phyloP scores from a whole-genome alignment of 2,888 invertebrate genomes.

The Zaprionus bogoriensis region DNA sequence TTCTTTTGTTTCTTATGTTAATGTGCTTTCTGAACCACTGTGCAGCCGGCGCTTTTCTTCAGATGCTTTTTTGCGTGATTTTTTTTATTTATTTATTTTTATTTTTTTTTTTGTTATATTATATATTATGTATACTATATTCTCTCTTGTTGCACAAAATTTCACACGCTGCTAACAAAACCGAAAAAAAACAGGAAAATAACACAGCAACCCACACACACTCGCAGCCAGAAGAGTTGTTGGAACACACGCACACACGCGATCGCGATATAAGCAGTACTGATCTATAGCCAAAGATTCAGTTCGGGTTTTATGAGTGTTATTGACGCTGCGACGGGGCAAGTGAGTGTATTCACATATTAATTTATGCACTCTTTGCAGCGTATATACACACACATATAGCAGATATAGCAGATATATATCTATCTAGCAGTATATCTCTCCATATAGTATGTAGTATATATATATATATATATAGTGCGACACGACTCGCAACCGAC shows the following conservation, averaged over 20 bases:
- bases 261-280: neutral
- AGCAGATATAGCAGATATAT: neutral
- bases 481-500: neutral
- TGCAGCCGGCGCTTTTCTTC: neutral
- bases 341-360: no score
- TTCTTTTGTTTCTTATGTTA: no score
- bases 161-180: no score
- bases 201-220: no score
- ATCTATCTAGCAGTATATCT: conserved; percentile 2
- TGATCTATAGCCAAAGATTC: neutral
- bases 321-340: no score
- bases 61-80: neutral
- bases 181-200: neutral
- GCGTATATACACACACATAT: neutral
- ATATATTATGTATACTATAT: neutral
- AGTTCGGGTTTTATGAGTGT: neutral
- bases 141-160: neutral
- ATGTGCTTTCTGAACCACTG: neutral
- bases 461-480: no score
- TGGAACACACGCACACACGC: no score
- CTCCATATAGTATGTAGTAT: conserved; percentile 6
- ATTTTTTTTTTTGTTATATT: no score
- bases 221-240: no score
- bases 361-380: conserved; percentile 7
- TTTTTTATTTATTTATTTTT: no score